Evolutionary conservation across 2,888 invertebrate genomes (phyloP), one percentile per base, ranked within the genome.

Genomic region (Pterostichus madidus): DNA sequence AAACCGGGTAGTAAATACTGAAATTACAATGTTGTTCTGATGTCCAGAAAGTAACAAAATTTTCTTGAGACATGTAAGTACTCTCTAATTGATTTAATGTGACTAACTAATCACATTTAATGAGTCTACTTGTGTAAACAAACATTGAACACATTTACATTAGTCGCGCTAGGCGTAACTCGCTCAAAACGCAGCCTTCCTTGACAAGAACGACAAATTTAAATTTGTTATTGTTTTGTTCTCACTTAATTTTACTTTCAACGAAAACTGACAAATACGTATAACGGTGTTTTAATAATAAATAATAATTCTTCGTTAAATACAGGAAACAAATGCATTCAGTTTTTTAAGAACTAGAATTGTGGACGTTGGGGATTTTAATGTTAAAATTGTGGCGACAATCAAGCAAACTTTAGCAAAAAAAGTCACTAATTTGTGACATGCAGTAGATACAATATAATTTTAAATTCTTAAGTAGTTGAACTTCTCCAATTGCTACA

Each of bases 71-170:
- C 56, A 52, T 80, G 80, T 71, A 71, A 71, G 80, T 80, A 71
- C 35, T 24, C 15, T 46, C 75, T 81, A 81, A 81, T 75, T 81
- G 81, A 81, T 81, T 81, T 81, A 81, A 81, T 81, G 81, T 61
- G 81, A 81, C 75, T 59, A 81, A 75, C 81, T 81, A 81, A 81
- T 81, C 75, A 75, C 75, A 81, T n/a, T 31, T 81, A 81, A 81
- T 81, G 81, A 81, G 73, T n/a, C 73, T 6, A 11, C 49, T 64
- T 31, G 61, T 75, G 81, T 81, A 75, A 81, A 81, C 75, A 75
- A 75, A 81, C 81, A 61, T 24, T 15, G 73, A 56, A 81, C 46
- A 75, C 59, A 46, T 49, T 44, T 39, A 49, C 15, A 79, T 79
- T 79, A 79, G 78, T 78, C 59, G 17, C 78, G 78, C 59, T 59